Conservation (phyloP, 2,113 vertebrate genomes). For the Quiscalus mexicanus region DNA sequence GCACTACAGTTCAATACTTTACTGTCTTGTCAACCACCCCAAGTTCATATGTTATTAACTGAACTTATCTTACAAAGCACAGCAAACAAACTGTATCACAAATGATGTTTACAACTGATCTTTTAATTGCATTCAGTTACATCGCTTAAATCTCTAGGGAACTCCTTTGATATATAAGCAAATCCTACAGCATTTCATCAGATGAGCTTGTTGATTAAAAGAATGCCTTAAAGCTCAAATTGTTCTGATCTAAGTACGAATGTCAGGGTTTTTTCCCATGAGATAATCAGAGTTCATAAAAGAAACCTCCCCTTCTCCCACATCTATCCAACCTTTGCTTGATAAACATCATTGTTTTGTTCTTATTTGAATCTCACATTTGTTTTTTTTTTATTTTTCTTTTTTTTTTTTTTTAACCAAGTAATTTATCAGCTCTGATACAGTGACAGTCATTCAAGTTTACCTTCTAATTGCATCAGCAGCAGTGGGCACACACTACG, state of each 20-base stretch:
- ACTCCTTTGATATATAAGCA: slow-evolving; percentile 61
- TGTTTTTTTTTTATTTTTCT: neutral
- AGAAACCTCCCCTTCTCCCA: slow-evolving; percentile 1
- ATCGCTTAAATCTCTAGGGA: slow-evolving; percentile 53
- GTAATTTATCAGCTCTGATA: neutral
- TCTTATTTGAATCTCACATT: neutral
- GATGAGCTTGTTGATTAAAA: slow-evolving; percentile 63
- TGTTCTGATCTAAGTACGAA: slow-evolving; percentile 46
- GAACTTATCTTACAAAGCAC: neutral
- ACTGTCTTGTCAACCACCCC: slow-evolving; percentile 8
- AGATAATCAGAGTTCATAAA: slow-evolving; percentile 34
- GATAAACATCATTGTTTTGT: neutral
- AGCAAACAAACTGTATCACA: slow-evolving; percentile 23
- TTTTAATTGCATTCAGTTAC: slow-evolving; percentile 66
- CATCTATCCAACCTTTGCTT: neutral
- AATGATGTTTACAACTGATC: slow-evolving; percentile 41
- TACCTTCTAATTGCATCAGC: neutral
- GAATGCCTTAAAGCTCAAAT: slow-evolving; percentile 40
- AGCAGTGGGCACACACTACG: neutral
- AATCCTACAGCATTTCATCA: slow-evolving; percentile 66
- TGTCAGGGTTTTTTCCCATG: neutral
- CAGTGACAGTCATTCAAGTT: neutral
- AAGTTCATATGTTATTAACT: slow-evolving; percentile 17
- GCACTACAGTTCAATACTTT: neutral
- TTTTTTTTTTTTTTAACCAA: neutral